Base-by-base conservation (phyloP, 2,888 invertebrate genomes). In the Mythimna ferrago region DNA sequence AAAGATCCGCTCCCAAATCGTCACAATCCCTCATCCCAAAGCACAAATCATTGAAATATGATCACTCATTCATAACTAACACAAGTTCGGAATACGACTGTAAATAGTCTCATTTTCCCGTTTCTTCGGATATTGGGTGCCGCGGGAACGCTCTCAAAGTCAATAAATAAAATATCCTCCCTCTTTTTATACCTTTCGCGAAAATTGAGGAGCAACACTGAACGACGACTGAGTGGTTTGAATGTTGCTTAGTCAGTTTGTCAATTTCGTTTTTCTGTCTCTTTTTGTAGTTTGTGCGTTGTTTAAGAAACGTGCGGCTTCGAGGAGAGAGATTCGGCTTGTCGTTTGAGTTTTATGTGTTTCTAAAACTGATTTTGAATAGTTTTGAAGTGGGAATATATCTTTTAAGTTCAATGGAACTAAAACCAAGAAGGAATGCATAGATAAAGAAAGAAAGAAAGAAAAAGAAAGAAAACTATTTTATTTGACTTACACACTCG, bases 151-250 rank as follows among this genome's bases (percentile, higher is more conserved):
- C 44, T 73, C 72, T 62, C 53, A 64, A 68, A 86, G 74, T 80
- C 80, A 77, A 84, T 86, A 84, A 80, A 84, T 75, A 86, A 81
- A 84, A 81, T 77, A 80, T 75, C 63, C 64, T 71, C 66, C 73
- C 63, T 26, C 69, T 66, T 84, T 78, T 74, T 84, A 71, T 83
- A 62, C 77, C 68, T 85, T 72, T 73, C 53, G 38, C 64, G 81
- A 73, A 75, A 85, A 83, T 78, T 71, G 80, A 76, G 80, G 38
- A 80, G 57, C 41, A 74, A 21, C 58, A 54, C 74, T 62, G 66
- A 56, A 56, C 21, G 48, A 11, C 41, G 51, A 63, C 66, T 71
- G 63, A 62, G 73, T 66, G 78, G 66, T 60, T 63, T 63, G 35
- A 66, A 72, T 73, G 66, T 72, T 70, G 72, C 66, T 57, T 72